Evolutionary conservation across 2,888 invertebrate species (phyloP).

Genomic region (Tiliacea citrago): DNA sequence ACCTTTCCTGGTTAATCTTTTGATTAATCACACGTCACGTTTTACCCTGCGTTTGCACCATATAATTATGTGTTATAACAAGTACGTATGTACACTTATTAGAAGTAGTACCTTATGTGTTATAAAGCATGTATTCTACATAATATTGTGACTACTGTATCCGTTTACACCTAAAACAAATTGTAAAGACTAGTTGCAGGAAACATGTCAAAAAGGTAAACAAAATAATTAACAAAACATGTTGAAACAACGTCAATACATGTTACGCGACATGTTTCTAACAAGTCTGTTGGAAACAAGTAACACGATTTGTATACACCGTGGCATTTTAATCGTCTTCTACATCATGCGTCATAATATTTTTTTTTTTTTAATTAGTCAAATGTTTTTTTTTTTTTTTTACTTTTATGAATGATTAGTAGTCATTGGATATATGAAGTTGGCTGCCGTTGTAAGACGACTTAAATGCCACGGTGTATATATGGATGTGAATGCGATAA

Average conservation of each 20-base stretch:
- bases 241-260: background rate
- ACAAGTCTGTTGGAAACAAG: background rate
- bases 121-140: background rate
- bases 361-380: no score
- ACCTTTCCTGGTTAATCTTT: background rate
- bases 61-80: no score
- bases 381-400: no score
- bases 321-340: no score
- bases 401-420: no score
- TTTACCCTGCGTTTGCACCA: background rate
- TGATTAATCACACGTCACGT: no score
- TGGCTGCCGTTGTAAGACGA: no score
- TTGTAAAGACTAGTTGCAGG: background rate
- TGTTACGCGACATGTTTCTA: background rate
- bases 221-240: background rate
- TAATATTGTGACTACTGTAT: background rate
- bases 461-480: no score
- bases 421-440: no score
- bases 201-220: background rate
- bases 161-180: background rate
- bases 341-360: no score
- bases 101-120: no score
- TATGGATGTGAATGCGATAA: accelerated
- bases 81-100: no score
- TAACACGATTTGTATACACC: background rate